These are phyloP conservation scores for Catostylus mosaicus DNA, from an alignment of 30 jellyfish, hydroid and myxozoan species.

Conservation along the genomic window DNA sequence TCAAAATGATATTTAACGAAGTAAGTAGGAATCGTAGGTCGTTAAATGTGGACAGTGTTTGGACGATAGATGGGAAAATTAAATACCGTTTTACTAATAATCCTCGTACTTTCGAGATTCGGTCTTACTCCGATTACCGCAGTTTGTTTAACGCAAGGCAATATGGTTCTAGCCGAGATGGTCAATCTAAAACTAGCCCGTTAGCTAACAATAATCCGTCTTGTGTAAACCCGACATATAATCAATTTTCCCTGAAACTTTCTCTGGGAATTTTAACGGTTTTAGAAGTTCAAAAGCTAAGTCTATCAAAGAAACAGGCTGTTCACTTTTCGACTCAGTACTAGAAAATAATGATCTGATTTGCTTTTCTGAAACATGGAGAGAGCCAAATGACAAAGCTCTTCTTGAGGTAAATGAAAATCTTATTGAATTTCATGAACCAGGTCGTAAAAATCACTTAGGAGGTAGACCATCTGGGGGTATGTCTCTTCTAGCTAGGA, in stretches of 20 bases:
- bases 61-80: slow-evolving; percentile 42
- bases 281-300: slow-evolving; percentile 10
- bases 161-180: slow-evolving; percentile 11
- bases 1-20: background rate
- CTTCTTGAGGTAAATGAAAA: background rate
- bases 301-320: slow-evolving; percentile 1
- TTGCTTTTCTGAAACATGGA: slow-evolving; percentile 55
- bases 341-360: slow-evolving; percentile 12
- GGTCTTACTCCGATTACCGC: slow-evolving; percentile 10
- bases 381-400: slow-evolving; percentile 13
- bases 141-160: background rate
- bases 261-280: slow-evolving; percentile 37
- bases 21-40: background rate
- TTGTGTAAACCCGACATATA: too few relatives aligned
- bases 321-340: slow-evolving; percentile 1
- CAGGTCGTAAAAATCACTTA: slow-evolving; percentile 7
- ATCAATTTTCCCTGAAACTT: background rate
- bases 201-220: too few relatives aligned
- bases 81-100: background rate
- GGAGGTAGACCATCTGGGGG: slow-evolving; percentile 59
- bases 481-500: slow-evolving; percentile 29
- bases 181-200: background rate
- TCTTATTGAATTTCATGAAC: slow-evolving; percentile 26
- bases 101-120: slow-evolving; percentile 13
- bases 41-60: slow-evolving; percentile 1